A percentile compares a stretch with the other conserved stretches of the same genome.
Evolutionary conservation across 2,888 invertebrate genomes (phyloP).

Genomic region (Dromius quadrimaculatus): DNA sequence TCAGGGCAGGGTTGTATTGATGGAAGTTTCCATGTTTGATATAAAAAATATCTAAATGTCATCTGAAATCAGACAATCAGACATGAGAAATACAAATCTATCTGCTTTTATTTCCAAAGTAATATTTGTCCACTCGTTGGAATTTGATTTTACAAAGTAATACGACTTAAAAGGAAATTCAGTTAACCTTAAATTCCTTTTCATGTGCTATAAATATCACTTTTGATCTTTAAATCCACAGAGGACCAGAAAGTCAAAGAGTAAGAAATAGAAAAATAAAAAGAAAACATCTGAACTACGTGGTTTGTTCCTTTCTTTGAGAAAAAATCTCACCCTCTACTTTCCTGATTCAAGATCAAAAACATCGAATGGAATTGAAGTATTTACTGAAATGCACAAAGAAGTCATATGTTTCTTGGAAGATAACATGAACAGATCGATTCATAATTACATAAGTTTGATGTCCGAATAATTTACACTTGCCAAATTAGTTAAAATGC

Average conservation of each 20-base stretch:
- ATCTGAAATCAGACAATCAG: too few relatives aligned
- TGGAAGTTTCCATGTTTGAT: too few relatives aligned
- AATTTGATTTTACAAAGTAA: too few relatives aligned
- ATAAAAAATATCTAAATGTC: too few relatives aligned
- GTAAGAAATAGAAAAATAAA: slow-evolving; percentile 38
- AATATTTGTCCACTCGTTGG: too few relatives aligned
- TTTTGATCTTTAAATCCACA: slow-evolving; percentile 38
- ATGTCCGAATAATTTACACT: too few relatives aligned
- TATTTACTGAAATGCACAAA: slow-evolving; percentile 25
- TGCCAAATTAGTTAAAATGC: too few relatives aligned
- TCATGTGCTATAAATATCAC: slow-evolving; percentile 22
- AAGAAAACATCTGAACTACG: slow-evolving; percentile 38
- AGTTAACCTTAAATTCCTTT: slow-evolving; percentile 34
- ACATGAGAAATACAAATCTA: too few relatives aligned
- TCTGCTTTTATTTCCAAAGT: slow-evolving; percentile 25
- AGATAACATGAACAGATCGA: slow-evolving; percentile 48
- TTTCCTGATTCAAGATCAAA: slow-evolving; percentile 34
- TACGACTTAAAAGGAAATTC: background rate
- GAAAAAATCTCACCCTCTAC: background rate
- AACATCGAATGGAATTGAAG: slow-evolving; percentile 16
- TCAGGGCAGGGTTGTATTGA: background rate
- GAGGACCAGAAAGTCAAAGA: slow-evolving; percentile 36
- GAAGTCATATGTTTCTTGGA: slow-evolving; percentile 29
- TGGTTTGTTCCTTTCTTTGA: background rate
- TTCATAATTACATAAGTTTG: too few relatives aligned